phyloP scores from a whole-genome alignment of 2,797 vertebrate genomes.

The Schizothorax lantsangensis region DNA sequence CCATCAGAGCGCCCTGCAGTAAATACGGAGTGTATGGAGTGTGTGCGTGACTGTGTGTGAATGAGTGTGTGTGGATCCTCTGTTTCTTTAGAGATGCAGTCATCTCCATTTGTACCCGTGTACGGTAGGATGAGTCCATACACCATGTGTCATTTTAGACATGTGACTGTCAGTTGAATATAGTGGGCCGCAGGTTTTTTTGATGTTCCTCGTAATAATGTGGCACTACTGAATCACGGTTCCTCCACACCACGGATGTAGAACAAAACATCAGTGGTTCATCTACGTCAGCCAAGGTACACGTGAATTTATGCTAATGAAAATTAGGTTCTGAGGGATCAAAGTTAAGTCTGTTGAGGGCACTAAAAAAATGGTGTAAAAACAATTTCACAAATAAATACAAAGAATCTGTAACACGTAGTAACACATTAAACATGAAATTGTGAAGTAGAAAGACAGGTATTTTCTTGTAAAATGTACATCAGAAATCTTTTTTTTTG shows the following conservation, averaged over 20 bases:
- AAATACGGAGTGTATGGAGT: conserved; percentile 49
- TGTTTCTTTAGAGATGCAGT: conserved; percentile 20
- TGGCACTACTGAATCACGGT: not conserved
- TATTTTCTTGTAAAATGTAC: no score
- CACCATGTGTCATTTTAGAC: conserved; percentile 45
- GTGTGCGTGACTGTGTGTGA: not conserved
- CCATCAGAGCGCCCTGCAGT: conserved; percentile 56
- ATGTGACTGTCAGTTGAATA: conserved; percentile 3
- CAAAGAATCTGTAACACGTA: not conserved
- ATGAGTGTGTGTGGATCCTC: not conserved
- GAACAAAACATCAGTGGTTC: not conserved
- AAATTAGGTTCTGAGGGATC: not conserved
- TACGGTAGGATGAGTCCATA: conserved; percentile 45
- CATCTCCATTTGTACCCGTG: conserved; percentile 14
- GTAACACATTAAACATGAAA: no score
- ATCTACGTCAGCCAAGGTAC: not conserved
- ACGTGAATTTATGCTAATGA: not conserved
- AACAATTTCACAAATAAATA: not conserved
- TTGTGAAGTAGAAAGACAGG: no score
- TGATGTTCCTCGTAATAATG: not conserved
- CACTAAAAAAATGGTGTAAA: not conserved
- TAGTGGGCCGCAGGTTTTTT: not conserved
- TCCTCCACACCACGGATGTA: not conserved
- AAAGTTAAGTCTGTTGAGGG: not conserved
- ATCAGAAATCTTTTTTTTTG: no score